Evolutionary conservation across 2,797 vertebrate species (phyloP).

Genomic region (Gadopsis bispinosus): DNA sequence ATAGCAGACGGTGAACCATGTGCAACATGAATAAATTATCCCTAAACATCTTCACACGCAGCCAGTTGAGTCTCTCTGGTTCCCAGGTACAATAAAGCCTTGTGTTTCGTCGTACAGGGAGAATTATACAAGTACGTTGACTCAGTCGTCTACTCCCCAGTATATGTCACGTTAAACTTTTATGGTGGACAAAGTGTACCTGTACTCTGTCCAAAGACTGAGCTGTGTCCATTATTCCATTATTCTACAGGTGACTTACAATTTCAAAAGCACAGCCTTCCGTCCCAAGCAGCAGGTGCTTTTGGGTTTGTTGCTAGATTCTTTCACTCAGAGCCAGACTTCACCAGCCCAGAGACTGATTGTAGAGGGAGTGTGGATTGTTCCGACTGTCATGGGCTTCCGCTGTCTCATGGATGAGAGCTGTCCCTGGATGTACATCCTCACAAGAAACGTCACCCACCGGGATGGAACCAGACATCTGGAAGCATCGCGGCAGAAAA

Average conservation of each 20-base stretch:
- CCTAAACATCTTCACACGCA: not conserved
- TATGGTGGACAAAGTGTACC: not conserved
- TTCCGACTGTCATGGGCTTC: not conserved
- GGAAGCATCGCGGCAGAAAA: not conserved
- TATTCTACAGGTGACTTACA: constrained; percentile 7
- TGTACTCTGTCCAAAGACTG: not conserved
- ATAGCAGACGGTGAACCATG: not conserved
- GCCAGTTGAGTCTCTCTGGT: not conserved
- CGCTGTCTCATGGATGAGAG: not conserved
- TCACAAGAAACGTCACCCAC: not conserved
- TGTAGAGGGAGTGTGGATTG: not conserved
- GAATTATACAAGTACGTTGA: not conserved
- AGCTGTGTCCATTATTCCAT: not conserved
- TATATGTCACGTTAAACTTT: not conserved
- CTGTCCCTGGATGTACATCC: not conserved
- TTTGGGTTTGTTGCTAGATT: not conserved
- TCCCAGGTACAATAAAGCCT: not conserved
- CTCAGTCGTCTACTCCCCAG: not conserved
- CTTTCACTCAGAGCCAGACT: not conserved
- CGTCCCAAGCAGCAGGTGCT: not conserved
- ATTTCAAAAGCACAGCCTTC: not conserved
- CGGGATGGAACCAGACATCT: not conserved
- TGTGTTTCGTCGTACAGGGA: not conserved
- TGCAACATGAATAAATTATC: not conserved
- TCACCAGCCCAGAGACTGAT: not conserved